These are phyloP conservation scores for Calameuta filiformis DNA, from an alignment of 2,888 invertebrate genomes.

Conservation along the genomic window DNA sequence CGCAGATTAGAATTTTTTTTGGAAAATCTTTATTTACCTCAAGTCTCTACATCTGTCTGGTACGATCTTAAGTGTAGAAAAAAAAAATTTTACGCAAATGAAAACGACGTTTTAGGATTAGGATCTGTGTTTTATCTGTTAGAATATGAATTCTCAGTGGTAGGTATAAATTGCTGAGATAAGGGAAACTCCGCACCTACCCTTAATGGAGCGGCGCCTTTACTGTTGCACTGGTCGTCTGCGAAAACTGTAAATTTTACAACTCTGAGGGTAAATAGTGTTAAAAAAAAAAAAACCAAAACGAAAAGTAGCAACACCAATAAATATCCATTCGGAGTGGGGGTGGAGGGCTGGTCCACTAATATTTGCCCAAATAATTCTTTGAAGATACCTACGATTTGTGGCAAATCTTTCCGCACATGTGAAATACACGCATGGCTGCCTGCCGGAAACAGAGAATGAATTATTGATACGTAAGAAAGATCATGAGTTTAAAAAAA, in stretches of 20 bases:
- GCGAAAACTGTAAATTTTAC: neutral
- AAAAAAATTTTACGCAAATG: neutral
- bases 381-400: neutral
- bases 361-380: neutral
- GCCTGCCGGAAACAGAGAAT: neutral
- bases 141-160: neutral
- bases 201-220: conserved; percentile 2
- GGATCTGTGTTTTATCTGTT: neutral
- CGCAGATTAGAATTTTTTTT: neutral
- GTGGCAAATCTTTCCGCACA: neutral
- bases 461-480: neutral
- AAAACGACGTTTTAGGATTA: neutral
- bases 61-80: neutral
- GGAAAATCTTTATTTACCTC: neutral
- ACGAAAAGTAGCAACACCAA: neutral
- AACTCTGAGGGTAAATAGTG: neutral
- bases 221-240: neutral
- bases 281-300: neutral
- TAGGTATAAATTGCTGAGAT: neutral
- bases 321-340: neutral
- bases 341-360: neutral
- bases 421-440: neutral
- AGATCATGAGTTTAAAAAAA: neutral
- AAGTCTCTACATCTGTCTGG: neutral
- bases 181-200: neutral